Percentiles rank a stretch among this genome's conserved stretches.
These are phyloP conservation scores for Galerucella calmariensis DNA, from an alignment of 2,888 invertebrate genomes.

Conservation along the genomic window DNA sequence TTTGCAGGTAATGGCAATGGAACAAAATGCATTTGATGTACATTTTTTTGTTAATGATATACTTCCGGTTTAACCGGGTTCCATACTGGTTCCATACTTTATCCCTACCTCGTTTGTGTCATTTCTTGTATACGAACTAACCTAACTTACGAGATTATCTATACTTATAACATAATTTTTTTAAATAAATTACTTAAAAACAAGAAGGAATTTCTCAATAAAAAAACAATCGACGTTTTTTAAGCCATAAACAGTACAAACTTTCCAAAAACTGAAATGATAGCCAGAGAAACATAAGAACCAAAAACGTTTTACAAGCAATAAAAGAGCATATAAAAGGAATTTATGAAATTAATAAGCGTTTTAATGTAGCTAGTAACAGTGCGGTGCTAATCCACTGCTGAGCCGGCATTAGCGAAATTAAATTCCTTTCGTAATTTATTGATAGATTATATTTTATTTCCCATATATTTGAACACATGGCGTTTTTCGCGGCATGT, in stretches of 20 bases:
- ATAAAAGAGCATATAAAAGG: conserved; percentile 55
- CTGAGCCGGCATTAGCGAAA: conserved; percentile 58
- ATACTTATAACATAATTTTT: too few species aligned
- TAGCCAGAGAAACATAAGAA: conserved; percentile 34
- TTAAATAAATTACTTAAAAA: neutral
- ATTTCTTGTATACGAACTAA: too few species aligned
- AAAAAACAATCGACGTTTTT: neutral
- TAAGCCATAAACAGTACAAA: neutral
- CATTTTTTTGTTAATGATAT: too few species aligned
- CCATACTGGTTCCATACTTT: too few species aligned
- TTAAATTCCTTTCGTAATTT: conserved; percentile 59
- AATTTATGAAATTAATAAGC: conserved; percentile 62
- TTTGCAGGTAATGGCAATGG: too few species aligned
- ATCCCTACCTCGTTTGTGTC: too few species aligned
- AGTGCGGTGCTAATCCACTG: conserved; percentile 57
- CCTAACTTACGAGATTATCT: too few species aligned
- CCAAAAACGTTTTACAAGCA: conserved; percentile 49
- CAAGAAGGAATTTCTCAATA: neutral
- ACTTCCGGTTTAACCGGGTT: too few species aligned
- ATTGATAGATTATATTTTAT: conserved; percentile 59
- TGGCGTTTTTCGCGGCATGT: conserved; percentile 48
- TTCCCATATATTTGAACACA: conserved; percentile 55
- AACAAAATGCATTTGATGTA: too few species aligned
- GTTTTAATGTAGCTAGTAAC: conserved; percentile 56
- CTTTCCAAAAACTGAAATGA: conserved; percentile 20